A percentile compares a stretch with the other conserved stretches of the same genome.
These are phyloP conservation scores for Anomalospiza imberbis DNA, from an alignment of 2,797 vertebrate genomes.

Conservation along the genomic window DNA sequence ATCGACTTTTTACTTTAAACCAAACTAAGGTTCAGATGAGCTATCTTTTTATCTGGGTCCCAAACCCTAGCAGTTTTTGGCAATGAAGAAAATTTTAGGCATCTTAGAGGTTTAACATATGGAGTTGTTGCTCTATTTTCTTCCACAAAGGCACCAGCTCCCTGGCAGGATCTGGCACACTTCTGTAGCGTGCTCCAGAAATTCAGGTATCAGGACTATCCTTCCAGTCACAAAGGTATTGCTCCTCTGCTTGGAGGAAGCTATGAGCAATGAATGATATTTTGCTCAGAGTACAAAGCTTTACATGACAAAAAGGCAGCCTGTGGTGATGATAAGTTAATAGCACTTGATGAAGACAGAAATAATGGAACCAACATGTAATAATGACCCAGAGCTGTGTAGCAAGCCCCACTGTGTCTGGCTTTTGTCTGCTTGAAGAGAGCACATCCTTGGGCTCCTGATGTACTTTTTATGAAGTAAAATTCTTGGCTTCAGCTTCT, in stretches of 20 bases:
- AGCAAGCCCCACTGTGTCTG: neutral
- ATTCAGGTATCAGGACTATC: neutral
- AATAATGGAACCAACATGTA: neutral
- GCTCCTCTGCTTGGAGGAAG: neutral
- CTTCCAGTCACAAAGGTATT: neutral
- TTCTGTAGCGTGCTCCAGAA: neutral
- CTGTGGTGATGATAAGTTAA: slow-evolving; percentile 15
- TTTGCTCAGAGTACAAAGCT: slow-evolving; percentile 5
- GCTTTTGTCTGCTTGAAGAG: neutral
- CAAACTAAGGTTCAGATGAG: neutral
- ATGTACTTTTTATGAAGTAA: neutral
- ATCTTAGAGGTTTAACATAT: neutral
- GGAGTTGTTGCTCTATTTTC: neutral
- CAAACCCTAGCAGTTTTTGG: neutral
- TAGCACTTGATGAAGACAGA: neutral
- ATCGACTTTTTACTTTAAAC: neutral
- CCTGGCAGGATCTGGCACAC: neutral
- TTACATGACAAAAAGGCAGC: slow-evolving; percentile 1
- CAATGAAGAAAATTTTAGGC: neutral
- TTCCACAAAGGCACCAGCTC: neutral
- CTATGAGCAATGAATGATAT: neutral
- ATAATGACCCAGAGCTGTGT: neutral
- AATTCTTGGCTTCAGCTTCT: slow-evolving; percentile 19
- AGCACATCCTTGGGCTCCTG: neutral
- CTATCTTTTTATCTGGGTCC: neutral